Evolutionary conservation across 1,140 invertebrate species (phyloP).

Genomic region (Calliphora vicina): DNA sequence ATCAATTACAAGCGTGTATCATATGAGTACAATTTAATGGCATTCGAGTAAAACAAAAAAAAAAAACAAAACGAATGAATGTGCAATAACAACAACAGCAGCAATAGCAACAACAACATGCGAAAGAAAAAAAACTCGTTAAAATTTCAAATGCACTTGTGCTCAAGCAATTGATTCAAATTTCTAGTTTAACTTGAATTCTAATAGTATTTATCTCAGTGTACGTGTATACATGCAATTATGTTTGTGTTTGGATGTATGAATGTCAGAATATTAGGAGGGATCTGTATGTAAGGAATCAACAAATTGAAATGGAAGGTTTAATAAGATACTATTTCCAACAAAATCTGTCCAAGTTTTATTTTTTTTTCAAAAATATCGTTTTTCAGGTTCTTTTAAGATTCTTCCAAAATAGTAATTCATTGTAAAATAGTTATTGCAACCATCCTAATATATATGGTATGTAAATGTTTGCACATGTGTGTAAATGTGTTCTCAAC

Average conservation of each 20-base stretch:
- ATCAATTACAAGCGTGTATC: background rate
- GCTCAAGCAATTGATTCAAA: constrained; percentile 29
- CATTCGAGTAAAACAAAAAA: background rate
- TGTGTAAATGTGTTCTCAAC: background rate
- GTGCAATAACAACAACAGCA: too few species aligned
- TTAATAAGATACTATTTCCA: too few species aligned
- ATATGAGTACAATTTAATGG: background rate
- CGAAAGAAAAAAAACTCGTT: constrained; percentile 7
- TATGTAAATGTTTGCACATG: background rate
- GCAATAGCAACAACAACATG: too few species aligned
- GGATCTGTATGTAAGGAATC: background rate
- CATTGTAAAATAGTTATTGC: too few species aligned
- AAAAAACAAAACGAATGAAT: background rate
- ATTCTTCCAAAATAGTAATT: too few species aligned
- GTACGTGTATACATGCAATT: background rate
- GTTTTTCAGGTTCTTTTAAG: too few species aligned
- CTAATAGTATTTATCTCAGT: background rate
- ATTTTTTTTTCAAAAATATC: too few species aligned
- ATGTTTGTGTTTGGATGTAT: background rate
- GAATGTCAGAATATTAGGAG: background rate
- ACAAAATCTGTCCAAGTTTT: too few species aligned
- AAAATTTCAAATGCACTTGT: constrained; percentile 34
- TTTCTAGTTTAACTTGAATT: constrained; percentile 32
- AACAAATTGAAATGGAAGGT: too few species aligned
- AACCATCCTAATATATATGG: too few species aligned